Percentiles rank a stretch among this genome's conserved stretches.
phyloP scores from a whole-genome alignment of 1,140 invertebrate species.

The Tetranychus cinnabarinus region DNA sequence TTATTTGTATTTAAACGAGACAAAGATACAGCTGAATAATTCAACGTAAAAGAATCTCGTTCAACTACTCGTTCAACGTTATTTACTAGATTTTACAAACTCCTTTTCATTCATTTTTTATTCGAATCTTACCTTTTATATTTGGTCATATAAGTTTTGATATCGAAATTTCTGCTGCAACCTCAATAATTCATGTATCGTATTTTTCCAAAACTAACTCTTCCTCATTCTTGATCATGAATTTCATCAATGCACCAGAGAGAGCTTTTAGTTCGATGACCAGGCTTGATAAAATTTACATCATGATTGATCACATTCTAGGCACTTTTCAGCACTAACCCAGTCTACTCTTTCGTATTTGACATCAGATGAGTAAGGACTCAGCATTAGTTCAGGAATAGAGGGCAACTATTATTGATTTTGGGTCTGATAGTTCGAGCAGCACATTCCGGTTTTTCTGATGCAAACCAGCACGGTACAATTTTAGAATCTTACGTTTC shows the following conservation, averaged over 20 bases:
- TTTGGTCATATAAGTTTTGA: too few species aligned
- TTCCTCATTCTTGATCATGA: slow-evolving; percentile 45
- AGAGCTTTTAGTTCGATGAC: slow-evolving; percentile 33
- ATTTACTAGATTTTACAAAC: too few species aligned
- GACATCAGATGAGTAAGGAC: slow-evolving; percentile 29
- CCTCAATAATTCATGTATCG: too few species aligned
- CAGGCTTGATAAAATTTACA: slow-evolving; percentile 47
- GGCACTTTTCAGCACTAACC: slow-evolving; percentile 33
- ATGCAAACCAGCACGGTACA: slow-evolving; percentile 60
- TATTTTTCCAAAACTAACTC: too few species aligned
- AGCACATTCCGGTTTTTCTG: slow-evolving; percentile 61
- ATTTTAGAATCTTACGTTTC: slow-evolving; percentile 18
- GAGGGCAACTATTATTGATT: slow-evolving; percentile 46
- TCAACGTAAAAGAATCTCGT: too few species aligned
- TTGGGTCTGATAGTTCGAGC: slow-evolving; percentile 65
- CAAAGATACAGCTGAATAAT: too few species aligned
- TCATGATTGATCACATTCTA: slow-evolving; percentile 37
- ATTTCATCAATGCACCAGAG: slow-evolving; percentile 41
- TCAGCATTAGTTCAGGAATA: slow-evolving; percentile 56
- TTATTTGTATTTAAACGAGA: too few species aligned
- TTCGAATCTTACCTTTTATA: too few species aligned
- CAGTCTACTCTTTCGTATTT: slow-evolving; percentile 34
- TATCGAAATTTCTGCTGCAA: too few species aligned
- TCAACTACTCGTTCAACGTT: too few species aligned
- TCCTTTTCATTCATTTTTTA: too few species aligned